These are phyloP conservation scores for Armadillidium nasatum DNA, from an alignment of 1,140 invertebrate species.

Conservation along the genomic window DNA sequence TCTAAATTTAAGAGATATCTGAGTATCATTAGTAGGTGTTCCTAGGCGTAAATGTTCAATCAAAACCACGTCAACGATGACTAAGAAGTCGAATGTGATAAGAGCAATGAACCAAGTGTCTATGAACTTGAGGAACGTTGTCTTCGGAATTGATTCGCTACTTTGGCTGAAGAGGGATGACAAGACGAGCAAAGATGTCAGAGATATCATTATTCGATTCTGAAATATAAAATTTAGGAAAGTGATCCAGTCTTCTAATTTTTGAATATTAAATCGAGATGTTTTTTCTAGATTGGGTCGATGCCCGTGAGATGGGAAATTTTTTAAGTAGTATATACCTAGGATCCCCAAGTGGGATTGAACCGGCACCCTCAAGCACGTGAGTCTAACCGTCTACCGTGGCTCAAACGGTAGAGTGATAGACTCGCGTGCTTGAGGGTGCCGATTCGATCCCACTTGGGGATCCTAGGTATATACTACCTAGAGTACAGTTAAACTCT, in stretches of 20 bases:
- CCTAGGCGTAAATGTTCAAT: neutral
- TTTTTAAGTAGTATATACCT: too few species aligned
- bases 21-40: too few species aligned
- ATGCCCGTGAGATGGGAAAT: too few species aligned
- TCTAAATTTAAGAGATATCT: too few species aligned
- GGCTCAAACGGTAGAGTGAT: too few species aligned
- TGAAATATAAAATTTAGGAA: neutral
- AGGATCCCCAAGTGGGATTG: too few species aligned
- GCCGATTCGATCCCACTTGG: too few species aligned
- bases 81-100: constrained; percentile 18
- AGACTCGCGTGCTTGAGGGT: too few species aligned
- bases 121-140: constrained; percentile 32
- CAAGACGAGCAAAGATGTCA: constrained; percentile 29
- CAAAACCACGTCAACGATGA: constrained; percentile 6
- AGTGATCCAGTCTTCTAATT: neutral
- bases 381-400: too few species aligned
- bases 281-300: neutral
- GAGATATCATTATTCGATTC: constrained; percentile 30
- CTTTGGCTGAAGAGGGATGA: constrained; percentile 29
- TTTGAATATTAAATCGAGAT: neutral
- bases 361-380: too few species aligned
- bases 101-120: constrained; percentile 33
- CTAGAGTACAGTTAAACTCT: neutral
- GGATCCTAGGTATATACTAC: too few species aligned
- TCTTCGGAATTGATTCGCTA: constrained; percentile 28